Evolutionary conservation across 1,140 invertebrate genomes (phyloP).

Genomic region (Venturia canescens): DNA sequence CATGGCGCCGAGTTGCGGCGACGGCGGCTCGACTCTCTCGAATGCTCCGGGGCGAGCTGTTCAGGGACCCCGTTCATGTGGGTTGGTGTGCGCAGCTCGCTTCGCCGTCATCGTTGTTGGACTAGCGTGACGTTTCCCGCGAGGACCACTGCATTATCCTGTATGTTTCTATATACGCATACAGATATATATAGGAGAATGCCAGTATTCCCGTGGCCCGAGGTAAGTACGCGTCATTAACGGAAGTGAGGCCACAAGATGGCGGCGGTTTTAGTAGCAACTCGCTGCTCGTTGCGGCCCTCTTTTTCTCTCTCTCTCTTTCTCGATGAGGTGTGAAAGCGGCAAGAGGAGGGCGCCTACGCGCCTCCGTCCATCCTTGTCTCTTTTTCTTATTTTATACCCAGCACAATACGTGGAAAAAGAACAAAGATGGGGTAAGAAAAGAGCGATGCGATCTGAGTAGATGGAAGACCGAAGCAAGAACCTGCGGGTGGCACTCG

Average conservation of each 20-base stretch:
- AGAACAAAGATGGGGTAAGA: constrained; percentile 38
- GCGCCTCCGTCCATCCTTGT: constrained; percentile 11
- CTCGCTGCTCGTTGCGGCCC: constrained; percentile 25
- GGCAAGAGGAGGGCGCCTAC: constrained; percentile 56
- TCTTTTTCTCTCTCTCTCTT: constrained; percentile 23
- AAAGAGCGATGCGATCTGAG: constrained; percentile 15
- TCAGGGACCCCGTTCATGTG: constrained; percentile 47
- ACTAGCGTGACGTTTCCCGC: constrained; percentile 70
- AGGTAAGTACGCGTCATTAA: constrained; percentile 66
- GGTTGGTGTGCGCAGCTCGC: constrained; percentile 29
- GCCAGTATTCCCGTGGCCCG: background rate
- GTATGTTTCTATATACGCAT: background rate
- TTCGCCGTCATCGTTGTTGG: constrained; percentile 39
- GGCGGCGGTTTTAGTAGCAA: constrained; percentile 67
- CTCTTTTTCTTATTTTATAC: background rate
- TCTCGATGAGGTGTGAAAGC: constrained; percentile 69
- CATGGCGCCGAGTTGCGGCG: constrained; percentile 72
- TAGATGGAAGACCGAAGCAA: constrained; percentile 51
- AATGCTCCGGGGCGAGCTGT: constrained; percentile 33
- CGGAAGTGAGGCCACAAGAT: constrained; percentile 74
- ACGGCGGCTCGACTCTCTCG: constrained; percentile 41
- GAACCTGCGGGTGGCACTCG: constrained; percentile 57
- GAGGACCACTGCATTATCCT: constrained; percentile 2
- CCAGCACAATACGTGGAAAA: constrained; percentile 37
- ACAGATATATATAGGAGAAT: background rate